Base-by-base conservation (phyloP, 2,113 vertebrate genomes). In the Phoxinus phoxinus region DNA sequence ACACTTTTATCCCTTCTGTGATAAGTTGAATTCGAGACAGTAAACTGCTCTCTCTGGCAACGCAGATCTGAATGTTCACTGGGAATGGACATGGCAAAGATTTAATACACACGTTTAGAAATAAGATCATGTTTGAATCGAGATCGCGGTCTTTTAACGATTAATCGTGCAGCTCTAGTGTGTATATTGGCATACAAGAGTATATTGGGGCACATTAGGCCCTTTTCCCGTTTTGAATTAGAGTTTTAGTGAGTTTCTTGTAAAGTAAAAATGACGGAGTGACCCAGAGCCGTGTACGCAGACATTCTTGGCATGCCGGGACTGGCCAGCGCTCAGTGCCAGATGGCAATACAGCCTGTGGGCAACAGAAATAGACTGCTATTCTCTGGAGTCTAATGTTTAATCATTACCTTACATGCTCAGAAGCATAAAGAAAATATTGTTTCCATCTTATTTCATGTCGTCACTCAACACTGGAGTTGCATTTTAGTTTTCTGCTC, bases 221-320 rank as follows among this genome's bases (percentile, higher is more conserved):
- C 67, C 35, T 37, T 11, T 73, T 73, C 71, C 44, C 2, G 0
- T 46, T 13, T 46, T 73, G 37, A 15, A 46, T 46, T 11, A 12
- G 2, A 15, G 19, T 87, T 86, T 84, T 30, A 74, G 48, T 71
- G 65, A 65, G 61, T 56, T 27, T 6, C 19, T 13, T 25, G 72
- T 48, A 48, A 48, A 73, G 80, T 78, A 35, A 53, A 74, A 74
- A 77, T 67, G 53, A 82, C 74, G 41, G 69, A 65, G 75, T 53
- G 83, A 59, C 80, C 27, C 51, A 48, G 79, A 75, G 65, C 59
- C 58, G 37, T 15, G 25, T 59, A 35, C 82, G 58, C 77, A 74
- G 37, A 88, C 84, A 89, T 86, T 85, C 81, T 37, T 69, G 44
- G 75, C 84, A 89, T 90, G 48, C 87, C 32, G 51, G 53, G 15